These are phyloP conservation scores for Protaetia brevitarsis DNA, from an alignment of 1,140 invertebrate species.

Conservation along the genomic window DNA sequence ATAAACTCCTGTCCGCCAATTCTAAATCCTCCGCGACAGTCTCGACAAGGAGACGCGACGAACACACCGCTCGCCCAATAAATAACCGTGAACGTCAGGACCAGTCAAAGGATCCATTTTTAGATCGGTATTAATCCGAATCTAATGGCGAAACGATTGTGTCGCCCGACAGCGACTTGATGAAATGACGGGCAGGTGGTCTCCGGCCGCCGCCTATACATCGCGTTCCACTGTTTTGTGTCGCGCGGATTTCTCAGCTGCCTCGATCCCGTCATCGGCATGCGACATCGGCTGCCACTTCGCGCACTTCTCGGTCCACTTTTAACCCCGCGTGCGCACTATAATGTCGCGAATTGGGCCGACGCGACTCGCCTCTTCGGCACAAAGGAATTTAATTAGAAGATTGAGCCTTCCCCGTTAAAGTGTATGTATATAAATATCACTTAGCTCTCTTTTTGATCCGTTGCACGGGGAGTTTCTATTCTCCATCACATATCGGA, in stretches of 20 bases:
- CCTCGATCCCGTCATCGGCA: neutral
- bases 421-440: neutral
- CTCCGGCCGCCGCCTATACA: neutral
- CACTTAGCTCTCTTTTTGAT: no score
- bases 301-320: neutral
- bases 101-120: conserved; percentile 6
- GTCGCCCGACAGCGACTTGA: conserved; percentile 2
- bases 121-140: conserved; percentile 11
- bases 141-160: conserved; percentile 14
- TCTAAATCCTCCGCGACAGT: no score
- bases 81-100: conserved; percentile 8
- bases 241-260: neutral
- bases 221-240: neutral
- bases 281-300: neutral
- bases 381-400: conserved; percentile 2
- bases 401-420: neutral
- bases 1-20: no score
- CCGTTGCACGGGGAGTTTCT: no score
- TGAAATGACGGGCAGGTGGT: conserved; percentile 23
- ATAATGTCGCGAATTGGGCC: neutral
- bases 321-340: neutral
- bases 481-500: no score
- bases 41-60: neutral
- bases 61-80: neutral
- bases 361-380: neutral